Conservation (phyloP, 2,113 vertebrate genomes). For the Festucalex cinctus region DNA sequence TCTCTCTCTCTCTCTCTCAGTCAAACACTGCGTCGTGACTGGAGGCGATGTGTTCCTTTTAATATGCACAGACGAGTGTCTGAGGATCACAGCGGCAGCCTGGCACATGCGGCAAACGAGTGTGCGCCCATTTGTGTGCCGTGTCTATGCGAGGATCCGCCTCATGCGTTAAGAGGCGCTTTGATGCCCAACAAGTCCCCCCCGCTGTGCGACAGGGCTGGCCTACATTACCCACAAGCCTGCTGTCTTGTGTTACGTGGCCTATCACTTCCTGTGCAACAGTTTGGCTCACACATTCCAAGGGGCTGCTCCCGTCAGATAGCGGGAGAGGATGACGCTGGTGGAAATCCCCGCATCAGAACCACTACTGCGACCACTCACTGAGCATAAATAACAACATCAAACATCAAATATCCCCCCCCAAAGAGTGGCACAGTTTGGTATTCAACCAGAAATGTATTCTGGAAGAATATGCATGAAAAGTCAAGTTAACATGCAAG, state of each 20-base stretch:
- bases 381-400: too few species aligned
- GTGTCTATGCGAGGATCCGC: conserved; percentile 21
- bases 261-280: conserved; percentile 62
- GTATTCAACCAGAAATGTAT: not conserved
- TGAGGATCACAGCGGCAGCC: conserved; percentile 46
- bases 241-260: conserved; percentile 37
- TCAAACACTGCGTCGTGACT: conserved; percentile 63
- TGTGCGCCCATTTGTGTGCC: not conserved
- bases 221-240: conserved; percentile 64
- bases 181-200: conserved; percentile 21
- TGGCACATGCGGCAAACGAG: conserved; percentile 24
- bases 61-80: conserved; percentile 59
- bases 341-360: conserved; percentile 57
- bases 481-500: not conserved
- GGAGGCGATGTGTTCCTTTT: conserved; percentile 57
- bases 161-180: conserved; percentile 20
- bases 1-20: conserved; percentile 35
- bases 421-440: not conserved
- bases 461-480: not conserved
- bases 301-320: conserved; percentile 49
- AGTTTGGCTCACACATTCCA: conserved; percentile 64
- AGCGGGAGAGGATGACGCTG: conserved; percentile 43
- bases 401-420: too few species aligned
- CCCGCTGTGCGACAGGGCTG: conserved; percentile 18
- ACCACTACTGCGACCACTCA: conserved; percentile 11